These are phyloP conservation scores for Montifringilla adamsi DNA, from an alignment of 2,113 vertebrate species.

Conservation along the genomic window DNA sequence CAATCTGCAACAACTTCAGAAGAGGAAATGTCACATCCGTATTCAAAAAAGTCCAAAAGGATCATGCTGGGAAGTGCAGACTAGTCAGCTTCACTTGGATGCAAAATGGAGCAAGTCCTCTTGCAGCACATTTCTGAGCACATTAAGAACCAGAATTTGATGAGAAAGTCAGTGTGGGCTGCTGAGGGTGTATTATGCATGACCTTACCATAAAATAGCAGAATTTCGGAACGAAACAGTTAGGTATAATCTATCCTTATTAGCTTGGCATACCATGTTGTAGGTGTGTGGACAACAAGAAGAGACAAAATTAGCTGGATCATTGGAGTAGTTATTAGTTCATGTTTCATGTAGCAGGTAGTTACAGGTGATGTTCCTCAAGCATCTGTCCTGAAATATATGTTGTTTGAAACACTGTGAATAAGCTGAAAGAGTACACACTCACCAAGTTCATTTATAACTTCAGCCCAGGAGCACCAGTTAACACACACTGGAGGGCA, in stretches of 20 bases:
- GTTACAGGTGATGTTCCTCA: neutral
- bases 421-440: neutral
- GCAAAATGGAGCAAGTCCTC: neutral
- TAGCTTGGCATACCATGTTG: neutral
- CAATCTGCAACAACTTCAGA: neutral
- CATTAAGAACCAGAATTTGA: neutral
- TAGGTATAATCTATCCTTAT: neutral
- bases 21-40: neutral
- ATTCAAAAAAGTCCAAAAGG: neutral
- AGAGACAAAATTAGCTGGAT: neutral
- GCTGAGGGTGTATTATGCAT: accelerated
- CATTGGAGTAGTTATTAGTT: neutral
- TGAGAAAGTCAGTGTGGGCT: neutral
- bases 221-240: neutral
- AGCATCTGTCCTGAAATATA: neutral
- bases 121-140: neutral
- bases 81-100: neutral
- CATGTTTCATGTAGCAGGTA: accelerated
- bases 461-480: neutral
- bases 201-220: neutral
- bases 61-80: neutral
- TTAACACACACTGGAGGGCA: neutral
- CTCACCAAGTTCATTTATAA: neutral
- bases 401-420: neutral
- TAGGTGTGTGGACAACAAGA: neutral